A percentile compares a stretch with the other conserved stretches of the same genome.
Conservation (phyloP, 2,888 invertebrate genomes). For the Bellardia bayeri region DNA sequence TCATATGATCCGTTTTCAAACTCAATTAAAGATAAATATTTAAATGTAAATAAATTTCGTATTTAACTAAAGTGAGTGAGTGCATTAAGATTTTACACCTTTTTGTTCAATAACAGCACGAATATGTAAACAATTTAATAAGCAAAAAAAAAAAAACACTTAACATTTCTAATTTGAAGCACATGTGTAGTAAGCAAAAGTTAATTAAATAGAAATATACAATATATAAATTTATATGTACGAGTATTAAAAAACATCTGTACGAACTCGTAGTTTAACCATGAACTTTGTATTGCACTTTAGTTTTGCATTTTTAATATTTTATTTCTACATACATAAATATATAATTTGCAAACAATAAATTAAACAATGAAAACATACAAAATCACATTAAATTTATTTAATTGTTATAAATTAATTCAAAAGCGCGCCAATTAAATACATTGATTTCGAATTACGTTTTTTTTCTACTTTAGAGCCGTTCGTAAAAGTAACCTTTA, state of each 20-base stretch:
- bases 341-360: too few species aligned
- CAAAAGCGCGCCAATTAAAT: constrained; percentile 57
- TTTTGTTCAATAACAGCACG: not conserved
- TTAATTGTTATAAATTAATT: constrained; percentile 56
- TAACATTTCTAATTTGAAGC: constrained; percentile 8
- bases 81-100: constrained; percentile 21
- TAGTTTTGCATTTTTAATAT: not conserved
- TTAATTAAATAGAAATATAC: not conserved
- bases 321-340: not conserved
- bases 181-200: not conserved
- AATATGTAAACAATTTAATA: constrained; percentile 20
- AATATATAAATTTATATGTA: not conserved
- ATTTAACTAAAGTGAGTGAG: not conserved
- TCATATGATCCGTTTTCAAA: constrained; percentile 40
- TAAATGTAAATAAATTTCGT: constrained; percentile 5
- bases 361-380: constrained; percentile 3
- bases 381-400: constrained; percentile 14
- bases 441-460: constrained; percentile 1
- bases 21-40: constrained; percentile 15
- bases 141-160: constrained; percentile 7
- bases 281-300: constrained; percentile 5
- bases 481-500: constrained; percentile 13
- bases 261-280: not conserved
- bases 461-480: not conserved
- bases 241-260: not conserved